These are phyloP conservation scores for Eriosoma lanigerum DNA, from an alignment of 1,140 invertebrate species.

Conservation along the genomic window DNA sequence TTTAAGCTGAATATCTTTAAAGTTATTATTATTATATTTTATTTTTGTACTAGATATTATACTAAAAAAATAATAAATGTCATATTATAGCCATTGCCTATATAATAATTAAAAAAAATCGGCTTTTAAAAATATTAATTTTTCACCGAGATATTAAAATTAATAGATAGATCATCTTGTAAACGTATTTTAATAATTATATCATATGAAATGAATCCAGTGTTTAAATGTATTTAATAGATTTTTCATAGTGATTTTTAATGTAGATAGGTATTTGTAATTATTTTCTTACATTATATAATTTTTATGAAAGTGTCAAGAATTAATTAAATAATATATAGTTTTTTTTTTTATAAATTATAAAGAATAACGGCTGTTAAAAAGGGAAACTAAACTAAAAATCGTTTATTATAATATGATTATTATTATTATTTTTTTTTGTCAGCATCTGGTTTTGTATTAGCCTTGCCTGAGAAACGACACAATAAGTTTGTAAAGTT, in stretches of 20 bases:
- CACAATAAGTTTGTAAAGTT: slow-evolving; percentile 9
- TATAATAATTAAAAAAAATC: too few species aligned
- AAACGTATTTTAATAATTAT: too few species aligned
- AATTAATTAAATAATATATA: slow-evolving; percentile 9
- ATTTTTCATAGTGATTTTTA: background rate
- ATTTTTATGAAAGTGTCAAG: background rate
- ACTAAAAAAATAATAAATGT: too few species aligned
- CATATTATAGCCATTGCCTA: too few species aligned
- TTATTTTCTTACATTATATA: background rate
- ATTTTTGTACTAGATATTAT: too few species aligned
- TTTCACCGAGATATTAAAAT: too few species aligned
- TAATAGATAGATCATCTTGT: too few species aligned
- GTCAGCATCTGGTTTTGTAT: slow-evolving; percentile 2
- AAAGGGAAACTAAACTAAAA: slow-evolving; percentile 8
- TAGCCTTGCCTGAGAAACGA: slow-evolving; percentile 3
- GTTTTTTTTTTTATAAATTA: background rate
- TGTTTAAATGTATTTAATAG: background rate
- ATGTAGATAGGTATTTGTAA: background rate
- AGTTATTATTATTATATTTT: too few species aligned
- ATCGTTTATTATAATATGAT: slow-evolving; percentile 24
- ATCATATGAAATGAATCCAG: too few species aligned
- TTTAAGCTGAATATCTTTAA: too few species aligned
- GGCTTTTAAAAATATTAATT: too few species aligned
- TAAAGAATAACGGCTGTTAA: slow-evolving; percentile 4
- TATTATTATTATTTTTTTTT: too few species aligned